Conservation (phyloP, 1,140 invertebrate species). For the Trichogramma pretiosum region DNA sequence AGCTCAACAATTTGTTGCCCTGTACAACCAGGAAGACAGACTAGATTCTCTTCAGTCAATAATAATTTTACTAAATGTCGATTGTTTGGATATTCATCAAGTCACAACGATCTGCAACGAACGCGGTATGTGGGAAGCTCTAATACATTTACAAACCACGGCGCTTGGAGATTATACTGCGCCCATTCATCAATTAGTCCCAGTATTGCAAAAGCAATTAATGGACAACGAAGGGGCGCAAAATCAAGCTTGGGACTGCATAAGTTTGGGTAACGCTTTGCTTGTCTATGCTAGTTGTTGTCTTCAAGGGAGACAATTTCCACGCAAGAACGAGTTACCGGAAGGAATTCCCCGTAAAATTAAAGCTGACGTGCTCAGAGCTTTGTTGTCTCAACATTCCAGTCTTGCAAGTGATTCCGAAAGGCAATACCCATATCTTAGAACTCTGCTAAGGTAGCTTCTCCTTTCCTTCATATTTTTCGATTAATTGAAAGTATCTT, state of each 20-base stretch:
- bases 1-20: slow-evolving; percentile 57
- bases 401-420: slow-evolving; percentile 58
- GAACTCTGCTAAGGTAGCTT: slow-evolving; percentile 54
- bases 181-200: slow-evolving; percentile 71
- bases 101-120: slow-evolving; percentile 70
- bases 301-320: slow-evolving; percentile 83
- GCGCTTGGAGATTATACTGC: slow-evolving; percentile 76
- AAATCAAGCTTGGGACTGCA: slow-evolving; percentile 40
- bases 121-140: slow-evolving; percentile 73
- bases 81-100: slow-evolving; percentile 83
- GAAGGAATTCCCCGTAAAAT: slow-evolving; percentile 60
- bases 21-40: slow-evolving; percentile 50
- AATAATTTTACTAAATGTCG: slow-evolving; percentile 72
- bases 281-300: slow-evolving; percentile 91
- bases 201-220: slow-evolving; percentile 44
- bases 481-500: no score
- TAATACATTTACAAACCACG: slow-evolving; percentile 81
- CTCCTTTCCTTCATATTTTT: not conserved
- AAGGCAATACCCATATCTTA: slow-evolving; percentile 67
- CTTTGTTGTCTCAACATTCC: slow-evolving; percentile 58
- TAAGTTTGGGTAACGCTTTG: slow-evolving; percentile 76
- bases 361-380: slow-evolving; percentile 64
- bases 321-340: slow-evolving; percentile 68
- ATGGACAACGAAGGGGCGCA: slow-evolving; percentile 23
- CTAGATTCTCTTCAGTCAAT: slow-evolving; percentile 65